Evolutionary conservation across 2,888 invertebrate species (phyloP).

Genomic region (Acleris laterana): DNA sequence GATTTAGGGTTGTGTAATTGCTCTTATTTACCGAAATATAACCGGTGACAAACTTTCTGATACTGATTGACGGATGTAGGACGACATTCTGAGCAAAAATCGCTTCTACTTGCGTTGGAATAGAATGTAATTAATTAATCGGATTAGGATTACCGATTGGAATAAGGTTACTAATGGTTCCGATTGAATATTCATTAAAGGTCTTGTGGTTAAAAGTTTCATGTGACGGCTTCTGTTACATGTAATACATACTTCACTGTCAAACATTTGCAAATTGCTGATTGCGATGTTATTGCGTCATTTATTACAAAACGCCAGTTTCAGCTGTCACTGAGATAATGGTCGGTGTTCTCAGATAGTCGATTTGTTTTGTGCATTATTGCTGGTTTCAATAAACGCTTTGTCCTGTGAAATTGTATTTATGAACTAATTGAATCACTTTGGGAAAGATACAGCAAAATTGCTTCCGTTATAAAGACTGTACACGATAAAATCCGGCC

Average conservation of each 20-base stretch:
- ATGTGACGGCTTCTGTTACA: constrained; percentile 9
- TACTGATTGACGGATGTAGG: constrained; percentile 31
- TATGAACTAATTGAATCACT: too few relatives aligned
- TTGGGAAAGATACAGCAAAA: too few relatives aligned
- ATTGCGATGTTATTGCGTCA: constrained; percentile 22
- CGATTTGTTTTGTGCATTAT: too few relatives aligned
- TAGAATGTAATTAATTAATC: constrained; percentile 29
- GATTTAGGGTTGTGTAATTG: constrained; percentile 11
- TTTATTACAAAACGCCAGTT: constrained; percentile 17
- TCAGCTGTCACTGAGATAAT: constrained; percentile 14
- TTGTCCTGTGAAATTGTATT: too few relatives aligned
- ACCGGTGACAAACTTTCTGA: constrained; percentile 22
- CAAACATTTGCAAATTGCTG: constrained; percentile 1
- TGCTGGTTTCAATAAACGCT: too few relatives aligned
- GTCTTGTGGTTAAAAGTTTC: constrained; percentile 10
- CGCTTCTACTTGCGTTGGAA: constrained; percentile 22
- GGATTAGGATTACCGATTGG: constrained; percentile 29
- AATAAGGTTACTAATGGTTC: constrained; percentile 27
- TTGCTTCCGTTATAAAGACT: too few relatives aligned
- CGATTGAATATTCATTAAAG: constrained; percentile 32
- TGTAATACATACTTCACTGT: not conserved
- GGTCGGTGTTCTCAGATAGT: not conserved
- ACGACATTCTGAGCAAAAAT: constrained; percentile 23
- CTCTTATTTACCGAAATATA: constrained; percentile 26
- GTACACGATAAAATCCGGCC: too few relatives aligned